phyloP scores from a whole-genome alignment of 1,140 invertebrate species.

The Hycleus phaleratus region DNA sequence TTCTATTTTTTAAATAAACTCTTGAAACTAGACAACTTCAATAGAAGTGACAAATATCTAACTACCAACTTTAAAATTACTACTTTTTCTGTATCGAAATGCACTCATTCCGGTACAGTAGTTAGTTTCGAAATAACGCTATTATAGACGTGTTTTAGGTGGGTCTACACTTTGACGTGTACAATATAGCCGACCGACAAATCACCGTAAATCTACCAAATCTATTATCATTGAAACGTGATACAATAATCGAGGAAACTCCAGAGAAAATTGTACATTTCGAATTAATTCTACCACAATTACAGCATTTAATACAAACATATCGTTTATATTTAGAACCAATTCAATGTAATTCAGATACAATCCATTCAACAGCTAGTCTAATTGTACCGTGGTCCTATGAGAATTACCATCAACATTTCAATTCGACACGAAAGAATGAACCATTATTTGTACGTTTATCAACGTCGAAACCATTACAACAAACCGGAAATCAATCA shows the following conservation, averaged over 20 bases:
- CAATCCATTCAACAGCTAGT: slow-evolving; percentile 51
- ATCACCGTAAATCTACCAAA: slow-evolving; percentile 47
- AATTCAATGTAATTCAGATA: slow-evolving; percentile 38
- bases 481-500: slow-evolving; percentile 35
- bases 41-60: too few relatives aligned
- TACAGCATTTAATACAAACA: slow-evolving; percentile 52
- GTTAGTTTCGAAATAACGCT: background rate
- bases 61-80: too few relatives aligned
- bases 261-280: slow-evolving; percentile 49
- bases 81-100: too few relatives aligned
- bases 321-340: slow-evolving; percentile 51
- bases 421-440: slow-evolving; percentile 46
- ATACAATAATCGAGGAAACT: slow-evolving; percentile 45
- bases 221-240: slow-evolving; percentile 36
- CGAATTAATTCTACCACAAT: slow-evolving; percentile 47
- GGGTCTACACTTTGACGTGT: slow-evolving; percentile 56
- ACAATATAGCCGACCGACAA: slow-evolving; percentile 48
- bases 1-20: too few relatives aligned
- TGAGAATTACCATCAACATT: slow-evolving; percentile 50
- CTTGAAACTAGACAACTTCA: too few relatives aligned
- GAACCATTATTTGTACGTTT: slow-evolving; percentile 46
- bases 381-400: slow-evolving; percentile 58
- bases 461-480: slow-evolving; percentile 38
- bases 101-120: background rate
- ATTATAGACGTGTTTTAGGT: slow-evolving; percentile 42